phyloP scores from a whole-genome alignment of 2,113 vertebrate genomes.

The Percina caprodes region DNA sequence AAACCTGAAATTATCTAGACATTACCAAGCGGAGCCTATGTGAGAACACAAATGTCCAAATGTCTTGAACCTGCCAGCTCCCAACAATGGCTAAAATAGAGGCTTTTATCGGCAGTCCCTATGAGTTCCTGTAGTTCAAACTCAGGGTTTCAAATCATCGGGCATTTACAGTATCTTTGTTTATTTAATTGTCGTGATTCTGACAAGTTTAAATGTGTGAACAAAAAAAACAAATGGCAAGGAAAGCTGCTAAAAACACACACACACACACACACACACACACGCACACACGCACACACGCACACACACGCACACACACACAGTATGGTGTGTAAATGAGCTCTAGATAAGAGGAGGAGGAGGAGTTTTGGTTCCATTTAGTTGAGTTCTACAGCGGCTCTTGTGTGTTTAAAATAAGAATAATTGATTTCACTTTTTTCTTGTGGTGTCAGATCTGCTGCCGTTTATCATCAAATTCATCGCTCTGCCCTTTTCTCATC shows the following conservation, averaged over 20 bases:
- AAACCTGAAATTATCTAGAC: no score
- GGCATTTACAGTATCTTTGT: background rate
- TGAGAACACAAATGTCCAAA: no score
- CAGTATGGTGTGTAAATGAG: conserved; percentile 32
- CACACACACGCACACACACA: background rate
- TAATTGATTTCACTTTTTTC: conserved; percentile 83
- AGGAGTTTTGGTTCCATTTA: conserved; percentile 60
- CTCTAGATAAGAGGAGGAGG: conserved; percentile 52
- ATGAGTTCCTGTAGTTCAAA: background rate
- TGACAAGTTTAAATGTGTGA: conserved; percentile 18
- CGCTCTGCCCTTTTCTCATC: conserved; percentile 36
- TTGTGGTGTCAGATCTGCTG: conserved; percentile 62
- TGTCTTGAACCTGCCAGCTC: no score
- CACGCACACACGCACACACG: background rate
- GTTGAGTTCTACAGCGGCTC: conserved; percentile 51
- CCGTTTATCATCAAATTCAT: conserved; percentile 67
- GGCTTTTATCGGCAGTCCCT: background rate
- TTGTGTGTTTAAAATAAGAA: conserved; percentile 76
- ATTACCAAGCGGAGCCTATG: no score
- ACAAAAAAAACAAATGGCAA: conserved; percentile 5
- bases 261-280: conserved; percentile 29
- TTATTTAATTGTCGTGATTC: conserved; percentile 2
- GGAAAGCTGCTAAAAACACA: conserved; percentile 19
- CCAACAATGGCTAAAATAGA: no score
- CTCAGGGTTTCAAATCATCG: background rate